phyloP scores from a whole-genome alignment of 2,797 vertebrate species.

The Pantherophis alleghaniensis region DNA sequence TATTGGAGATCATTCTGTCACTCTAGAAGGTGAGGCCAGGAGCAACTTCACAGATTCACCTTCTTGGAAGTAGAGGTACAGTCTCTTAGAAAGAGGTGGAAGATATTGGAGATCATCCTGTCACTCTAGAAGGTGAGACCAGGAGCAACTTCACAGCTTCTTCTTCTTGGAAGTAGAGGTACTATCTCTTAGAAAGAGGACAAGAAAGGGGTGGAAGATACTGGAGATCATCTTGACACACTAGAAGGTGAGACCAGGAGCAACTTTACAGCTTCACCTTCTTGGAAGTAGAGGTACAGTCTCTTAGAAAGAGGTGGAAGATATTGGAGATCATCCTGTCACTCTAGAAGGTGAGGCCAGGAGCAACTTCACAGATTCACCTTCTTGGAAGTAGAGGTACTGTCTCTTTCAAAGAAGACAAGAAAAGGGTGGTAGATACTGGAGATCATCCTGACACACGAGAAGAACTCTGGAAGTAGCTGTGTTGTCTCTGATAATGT shows the following conservation, averaged over 20 bases:
- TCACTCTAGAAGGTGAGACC: not conserved
- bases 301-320: not conserved
- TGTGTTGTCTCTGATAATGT: not conserved
- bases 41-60: not conserved
- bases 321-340: not conserved
- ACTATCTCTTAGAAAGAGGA: not conserved
- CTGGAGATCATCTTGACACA: too few relatives aligned
- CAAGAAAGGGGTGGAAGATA: too few relatives aligned
- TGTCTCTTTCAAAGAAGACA: not conserved
- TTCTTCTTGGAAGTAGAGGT: not conserved
- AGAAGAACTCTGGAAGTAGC: not conserved
- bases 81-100: not conserved
- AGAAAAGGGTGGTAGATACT: too few relatives aligned
- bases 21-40: not conserved
- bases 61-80: not conserved
- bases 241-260: not conserved
- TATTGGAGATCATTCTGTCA: too few relatives aligned
- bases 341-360: not conserved
- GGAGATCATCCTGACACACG: too few relatives aligned
- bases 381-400: not conserved
- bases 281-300: not conserved
- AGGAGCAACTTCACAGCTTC: not conserved
- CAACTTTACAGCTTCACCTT: not conserved
- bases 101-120: not conserved
- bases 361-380: not conserved